Evolutionary conservation across 2,888 invertebrate genomes (phyloP).

Genomic region (Molorchus minor): DNA sequence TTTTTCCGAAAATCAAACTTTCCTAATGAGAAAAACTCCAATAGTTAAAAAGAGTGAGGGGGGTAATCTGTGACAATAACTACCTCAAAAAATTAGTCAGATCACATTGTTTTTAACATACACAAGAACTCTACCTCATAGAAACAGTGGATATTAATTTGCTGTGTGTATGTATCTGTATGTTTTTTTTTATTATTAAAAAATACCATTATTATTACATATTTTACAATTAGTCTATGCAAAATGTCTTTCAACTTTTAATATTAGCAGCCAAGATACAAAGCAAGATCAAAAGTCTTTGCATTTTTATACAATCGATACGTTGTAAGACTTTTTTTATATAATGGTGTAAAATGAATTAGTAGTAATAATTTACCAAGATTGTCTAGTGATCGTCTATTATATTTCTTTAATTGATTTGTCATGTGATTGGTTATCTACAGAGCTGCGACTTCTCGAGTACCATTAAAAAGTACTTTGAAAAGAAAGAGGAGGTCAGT

Average conservation of each 20-base stretch:
- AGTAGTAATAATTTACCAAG: not conserved
- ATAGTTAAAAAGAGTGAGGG: not conserved
- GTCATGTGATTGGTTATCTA: too few relatives aligned
- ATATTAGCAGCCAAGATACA: conserved; percentile 7
- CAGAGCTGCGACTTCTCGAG: too few relatives aligned
- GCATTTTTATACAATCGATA: conserved; percentile 24
- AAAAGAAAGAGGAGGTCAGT: too few relatives aligned
- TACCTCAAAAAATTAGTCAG: conserved; percentile 1
- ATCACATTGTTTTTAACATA: not conserved
- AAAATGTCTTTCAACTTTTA: conserved; percentile 20
- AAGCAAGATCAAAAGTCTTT: conserved; percentile 17
- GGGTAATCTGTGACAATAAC: conserved; percentile 10
- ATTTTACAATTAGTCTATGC: conserved; percentile 13
- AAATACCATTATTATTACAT: conserved; percentile 17
- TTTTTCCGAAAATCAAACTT: too few relatives aligned
- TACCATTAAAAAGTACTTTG: too few relatives aligned
- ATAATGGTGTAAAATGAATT: not conserved
- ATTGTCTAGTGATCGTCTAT: too few relatives aligned
- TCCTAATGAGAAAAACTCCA: too few relatives aligned
- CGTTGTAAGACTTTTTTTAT: not conserved
- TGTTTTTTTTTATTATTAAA: too few relatives aligned
- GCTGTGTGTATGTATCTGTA: too few relatives aligned
- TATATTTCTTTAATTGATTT: too few relatives aligned
- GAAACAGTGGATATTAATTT: too few relatives aligned
- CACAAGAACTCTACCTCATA: not conserved